A percentile compares a stretch with the other conserved stretches of the same genome.
phyloP scores from a whole-genome alignment of 2,888 invertebrate species.

The Nymphalis urticae region DNA sequence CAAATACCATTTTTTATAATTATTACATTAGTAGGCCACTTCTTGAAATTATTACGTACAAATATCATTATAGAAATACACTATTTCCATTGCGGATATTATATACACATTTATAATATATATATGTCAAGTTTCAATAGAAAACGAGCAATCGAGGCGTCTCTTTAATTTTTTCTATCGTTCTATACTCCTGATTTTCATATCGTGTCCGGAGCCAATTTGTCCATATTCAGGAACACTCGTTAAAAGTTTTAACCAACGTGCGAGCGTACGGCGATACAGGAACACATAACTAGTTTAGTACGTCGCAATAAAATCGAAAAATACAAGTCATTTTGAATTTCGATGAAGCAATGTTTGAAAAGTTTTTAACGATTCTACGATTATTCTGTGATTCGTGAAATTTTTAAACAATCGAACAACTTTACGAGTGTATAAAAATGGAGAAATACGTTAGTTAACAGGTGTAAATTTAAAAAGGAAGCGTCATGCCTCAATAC shows the following conservation, averaged over 20 bases:
- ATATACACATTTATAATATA: neutral
- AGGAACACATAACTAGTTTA: slow-evolving; percentile 28
- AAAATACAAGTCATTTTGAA: slow-evolving; percentile 8
- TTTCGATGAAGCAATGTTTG: neutral
- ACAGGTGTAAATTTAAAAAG: too few relatives aligned
- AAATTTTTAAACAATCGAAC: too few relatives aligned
- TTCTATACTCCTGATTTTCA: slow-evolving; percentile 5
- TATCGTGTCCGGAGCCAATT: slow-evolving; percentile 19
- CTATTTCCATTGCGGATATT: too few relatives aligned
- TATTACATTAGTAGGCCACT: neutral
- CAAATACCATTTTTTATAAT: neutral
- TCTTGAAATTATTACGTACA: neutral
- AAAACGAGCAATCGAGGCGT: neutral
- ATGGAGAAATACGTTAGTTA: too few relatives aligned
- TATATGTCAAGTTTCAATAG: neutral
- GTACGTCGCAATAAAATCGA: slow-evolving; percentile 11
- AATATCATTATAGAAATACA: too few relatives aligned
- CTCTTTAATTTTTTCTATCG: neutral
- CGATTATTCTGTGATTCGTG: too few relatives aligned
- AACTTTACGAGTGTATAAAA: too few relatives aligned
- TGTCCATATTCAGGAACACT: slow-evolving; percentile 20
- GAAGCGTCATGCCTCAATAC: too few relatives aligned
- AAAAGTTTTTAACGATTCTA: neutral
- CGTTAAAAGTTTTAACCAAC: slow-evolving; percentile 29
- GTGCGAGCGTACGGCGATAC: slow-evolving; percentile 3